phyloP scores from a whole-genome alignment of 2,888 invertebrate species.

The Agrypnus murinus region DNA sequence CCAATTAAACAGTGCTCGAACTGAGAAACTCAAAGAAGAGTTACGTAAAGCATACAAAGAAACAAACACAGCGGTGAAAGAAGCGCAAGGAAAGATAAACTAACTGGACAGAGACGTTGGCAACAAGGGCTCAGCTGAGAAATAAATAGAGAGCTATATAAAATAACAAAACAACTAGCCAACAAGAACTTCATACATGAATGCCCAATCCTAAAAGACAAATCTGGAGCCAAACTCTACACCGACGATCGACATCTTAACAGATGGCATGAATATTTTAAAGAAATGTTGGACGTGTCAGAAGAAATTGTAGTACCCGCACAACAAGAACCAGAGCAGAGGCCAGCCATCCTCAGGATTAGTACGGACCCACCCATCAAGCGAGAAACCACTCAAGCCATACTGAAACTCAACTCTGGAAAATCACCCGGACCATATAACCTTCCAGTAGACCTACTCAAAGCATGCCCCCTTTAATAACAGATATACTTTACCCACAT shows the following conservation, averaged over 20 bases:
- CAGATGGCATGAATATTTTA: not conserved
- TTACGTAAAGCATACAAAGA: not conserved
- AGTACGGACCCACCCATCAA: not conserved
- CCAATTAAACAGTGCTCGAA: not conserved
- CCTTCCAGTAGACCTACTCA: not conserved
- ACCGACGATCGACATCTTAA: not conserved
- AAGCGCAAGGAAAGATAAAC: not conserved
- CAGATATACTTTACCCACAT: not conserved
- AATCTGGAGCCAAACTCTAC: not conserved
- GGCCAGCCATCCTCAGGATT: not conserved
- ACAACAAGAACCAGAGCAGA: not conserved
- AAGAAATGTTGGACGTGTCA: not conserved
- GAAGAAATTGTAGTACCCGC: not conserved
- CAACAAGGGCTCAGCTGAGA: not conserved
- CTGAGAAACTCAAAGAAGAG: not conserved
- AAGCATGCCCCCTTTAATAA: not conserved
- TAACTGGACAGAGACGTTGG: not conserved
- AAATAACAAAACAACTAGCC: conserved; percentile 1
- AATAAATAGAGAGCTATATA: not conserved
- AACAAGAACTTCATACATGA: not conserved
- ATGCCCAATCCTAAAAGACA: not conserved
- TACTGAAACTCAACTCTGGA: not conserved
- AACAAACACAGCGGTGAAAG: not conserved
- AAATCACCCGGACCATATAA: not conserved
- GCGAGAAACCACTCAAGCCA: not conserved